Base-by-base conservation (phyloP, 2,797 vertebrate species). In the Tenualosa thibaudeaui region DNA sequence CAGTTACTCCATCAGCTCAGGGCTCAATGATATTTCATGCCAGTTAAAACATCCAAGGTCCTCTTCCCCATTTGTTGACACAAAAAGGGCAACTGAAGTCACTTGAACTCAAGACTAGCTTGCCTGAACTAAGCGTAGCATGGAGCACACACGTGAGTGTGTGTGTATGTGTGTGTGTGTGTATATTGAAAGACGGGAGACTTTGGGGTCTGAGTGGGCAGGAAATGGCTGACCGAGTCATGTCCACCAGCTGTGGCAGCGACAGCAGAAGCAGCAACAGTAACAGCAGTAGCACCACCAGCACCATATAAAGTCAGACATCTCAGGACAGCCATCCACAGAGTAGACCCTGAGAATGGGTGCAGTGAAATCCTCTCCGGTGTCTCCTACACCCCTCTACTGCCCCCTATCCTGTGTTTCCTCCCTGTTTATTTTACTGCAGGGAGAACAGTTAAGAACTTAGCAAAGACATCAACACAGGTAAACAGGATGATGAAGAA, bases 221-320 rank as follows among this genome's bases (percentile, higher is more conserved):
- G 13, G 37, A 75, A 31, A 40, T 43, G 65, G 65, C 26, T 71
- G 12, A 19, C 15, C 31, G 68, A 19, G 3, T 37, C 68, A 17
- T 19, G 37, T 5, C 68, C 31, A 3, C 0, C 22, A 65, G 58
- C 58, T 22, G 60, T 26, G 24, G 24, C 65, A 65, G 9, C 60
- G 7, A 3, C 60, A 68, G 31, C 65, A 71, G 65, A 12, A 37
- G 37, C 13, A 75, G 68, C 37, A 75, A 31, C 13, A 75, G 68
- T 15, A 75, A 31, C 26, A 75, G 68, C 12, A 71, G 9, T 26
- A 37, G 9, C 65, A 37, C 26, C 10, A 37, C 9, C 31, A 71
- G 6, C 68, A 75, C 68, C 68, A 75, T 75, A 75, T 75, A 75
- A 75, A 75, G 68, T 60, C 22, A 60, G 22, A 60, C 58, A 60